Percentiles rank a stretch among this genome's conserved stretches.
Evolutionary conservation across 2,888 invertebrate genomes (phyloP).

Genomic region (Heliconius ismenius): DNA sequence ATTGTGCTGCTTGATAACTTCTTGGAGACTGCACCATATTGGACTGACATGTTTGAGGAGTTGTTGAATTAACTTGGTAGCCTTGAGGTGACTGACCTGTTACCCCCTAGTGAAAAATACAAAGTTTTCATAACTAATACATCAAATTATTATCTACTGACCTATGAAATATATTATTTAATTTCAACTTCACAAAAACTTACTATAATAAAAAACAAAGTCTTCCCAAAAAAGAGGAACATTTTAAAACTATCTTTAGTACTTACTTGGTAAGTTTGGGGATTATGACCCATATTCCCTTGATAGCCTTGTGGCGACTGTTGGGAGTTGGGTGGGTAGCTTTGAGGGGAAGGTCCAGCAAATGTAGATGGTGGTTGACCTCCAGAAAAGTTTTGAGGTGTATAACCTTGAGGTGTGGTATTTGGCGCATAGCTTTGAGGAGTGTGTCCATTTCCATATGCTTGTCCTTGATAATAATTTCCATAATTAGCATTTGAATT

Average conservation of each 20-base stretch:
- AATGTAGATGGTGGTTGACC: slow-evolving; percentile 64
- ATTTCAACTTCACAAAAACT: not conserved
- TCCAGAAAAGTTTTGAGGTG: slow-evolving; percentile 69
- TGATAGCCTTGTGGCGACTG: slow-evolving; percentile 73
- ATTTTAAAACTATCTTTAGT: not conserved
- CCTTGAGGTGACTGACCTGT: slow-evolving; percentile 77
- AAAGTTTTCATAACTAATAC: not conserved
- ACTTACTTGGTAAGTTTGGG: slow-evolving; percentile 80
- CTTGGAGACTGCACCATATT: slow-evolving; percentile 71
- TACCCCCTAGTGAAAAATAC: slow-evolving; percentile 56
- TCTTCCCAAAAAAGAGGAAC: not conserved
- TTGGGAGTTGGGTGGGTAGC: slow-evolving; percentile 71
- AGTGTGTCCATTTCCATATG: slow-evolving; percentile 76
- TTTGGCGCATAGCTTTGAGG: slow-evolving; percentile 73
- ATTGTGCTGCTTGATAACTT: slow-evolving; percentile 80
- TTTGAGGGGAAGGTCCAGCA: slow-evolving; percentile 65
- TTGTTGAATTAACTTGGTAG: slow-evolving; percentile 80
- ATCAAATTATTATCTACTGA: too few relatives aligned
- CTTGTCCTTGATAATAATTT: slow-evolving; percentile 75
- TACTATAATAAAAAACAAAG: not conserved
- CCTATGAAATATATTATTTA: too few relatives aligned
- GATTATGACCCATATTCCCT: slow-evolving; percentile 71
- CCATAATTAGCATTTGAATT: slow-evolving; percentile 71
- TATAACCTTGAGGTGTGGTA: slow-evolving; percentile 69
- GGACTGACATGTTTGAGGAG: slow-evolving; percentile 75